A percentile compares a stretch with the other conserved stretches of the same genome.
These are phyloP conservation scores for Apamea sordens DNA, from an alignment of 2,888 invertebrate species.

Conservation along the genomic window DNA sequence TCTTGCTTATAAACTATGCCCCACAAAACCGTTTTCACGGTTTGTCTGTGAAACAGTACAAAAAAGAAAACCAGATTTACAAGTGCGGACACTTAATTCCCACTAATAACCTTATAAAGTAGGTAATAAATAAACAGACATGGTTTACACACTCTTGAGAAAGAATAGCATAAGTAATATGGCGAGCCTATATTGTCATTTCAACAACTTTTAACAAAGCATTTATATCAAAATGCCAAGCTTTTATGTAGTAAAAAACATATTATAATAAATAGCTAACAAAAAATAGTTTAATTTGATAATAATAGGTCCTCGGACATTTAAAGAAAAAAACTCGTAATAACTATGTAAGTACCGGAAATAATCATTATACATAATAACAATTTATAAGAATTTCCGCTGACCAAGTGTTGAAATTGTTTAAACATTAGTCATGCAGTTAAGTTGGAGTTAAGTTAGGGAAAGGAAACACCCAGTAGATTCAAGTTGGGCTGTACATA, in stretches of 20 bases:
- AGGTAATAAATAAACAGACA: no score
- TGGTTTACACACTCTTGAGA: no score
- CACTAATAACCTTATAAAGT: no score
- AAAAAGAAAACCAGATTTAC: no score
- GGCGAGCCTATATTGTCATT: no score
- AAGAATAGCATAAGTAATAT: no score
- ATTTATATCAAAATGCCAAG: neutral
- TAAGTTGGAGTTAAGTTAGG: neutral
- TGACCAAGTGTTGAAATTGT: neutral
- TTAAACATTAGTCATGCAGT: slow-evolving; percentile 3
- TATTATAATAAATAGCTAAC: neutral
- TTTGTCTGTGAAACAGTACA: no score
- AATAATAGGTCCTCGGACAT: slow-evolving; percentile 1
- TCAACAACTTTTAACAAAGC: no score
- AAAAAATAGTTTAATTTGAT: slow-evolving; percentile 3
- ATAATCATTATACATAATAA: slow-evolving; percentile 5
- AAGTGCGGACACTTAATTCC: no score
- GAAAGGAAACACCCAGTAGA: neutral
- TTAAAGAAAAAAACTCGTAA: neutral
- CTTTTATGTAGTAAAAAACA: neutral
- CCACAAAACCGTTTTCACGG: no score
- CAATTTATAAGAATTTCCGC: slow-evolving; percentile 4
- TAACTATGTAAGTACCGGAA: slow-evolving; percentile 10
- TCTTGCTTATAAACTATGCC: no score
- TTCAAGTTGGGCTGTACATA: neutral